Percentiles rank a stretch among this genome's conserved stretches.
These are phyloP conservation scores for Urophycis tenuis DNA, from an alignment of 2,797 vertebrate species.

Conservation along the genomic window DNA sequence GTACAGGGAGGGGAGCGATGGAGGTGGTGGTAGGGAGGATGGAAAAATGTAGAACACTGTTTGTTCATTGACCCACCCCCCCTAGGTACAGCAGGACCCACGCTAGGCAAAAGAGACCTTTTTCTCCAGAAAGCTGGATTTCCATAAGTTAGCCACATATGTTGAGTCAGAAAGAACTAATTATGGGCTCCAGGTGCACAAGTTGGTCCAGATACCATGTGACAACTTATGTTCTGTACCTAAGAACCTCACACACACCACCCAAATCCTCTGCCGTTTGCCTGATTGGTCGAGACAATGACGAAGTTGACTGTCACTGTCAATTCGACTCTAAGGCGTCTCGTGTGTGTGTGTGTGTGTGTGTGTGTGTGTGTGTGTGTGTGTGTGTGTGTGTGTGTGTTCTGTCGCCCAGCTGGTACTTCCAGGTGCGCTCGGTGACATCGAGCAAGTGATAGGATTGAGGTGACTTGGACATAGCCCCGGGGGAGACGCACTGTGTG, in stretches of 20 bases:
- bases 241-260: background rate
- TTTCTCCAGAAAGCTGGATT: background rate
- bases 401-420: too few species aligned
- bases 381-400: too few species aligned
- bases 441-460: too few species aligned
- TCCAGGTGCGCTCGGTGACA: too few species aligned
- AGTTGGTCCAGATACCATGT: background rate
- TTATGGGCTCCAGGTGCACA: background rate
- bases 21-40: slow-evolving; percentile 22
- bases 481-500: too few species aligned
- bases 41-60: slow-evolving; percentile 60
- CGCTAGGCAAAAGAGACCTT: slow-evolving; percentile 26
- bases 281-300: too few species aligned
- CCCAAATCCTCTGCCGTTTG: too few species aligned
- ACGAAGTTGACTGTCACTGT: too few species aligned
- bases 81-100: background rate
- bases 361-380: too few species aligned
- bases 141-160: background rate
- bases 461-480: too few species aligned
- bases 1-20: slow-evolving; percentile 36
- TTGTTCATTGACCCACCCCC: slow-evolving; percentile 56
- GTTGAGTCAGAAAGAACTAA: background rate
- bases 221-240: background rate
- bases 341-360: too few species aligned
- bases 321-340: too few species aligned